These are phyloP conservation scores for Thalassoma bifasciatum DNA, from an alignment of 2,113 vertebrate genomes.

Conservation along the genomic window DNA sequence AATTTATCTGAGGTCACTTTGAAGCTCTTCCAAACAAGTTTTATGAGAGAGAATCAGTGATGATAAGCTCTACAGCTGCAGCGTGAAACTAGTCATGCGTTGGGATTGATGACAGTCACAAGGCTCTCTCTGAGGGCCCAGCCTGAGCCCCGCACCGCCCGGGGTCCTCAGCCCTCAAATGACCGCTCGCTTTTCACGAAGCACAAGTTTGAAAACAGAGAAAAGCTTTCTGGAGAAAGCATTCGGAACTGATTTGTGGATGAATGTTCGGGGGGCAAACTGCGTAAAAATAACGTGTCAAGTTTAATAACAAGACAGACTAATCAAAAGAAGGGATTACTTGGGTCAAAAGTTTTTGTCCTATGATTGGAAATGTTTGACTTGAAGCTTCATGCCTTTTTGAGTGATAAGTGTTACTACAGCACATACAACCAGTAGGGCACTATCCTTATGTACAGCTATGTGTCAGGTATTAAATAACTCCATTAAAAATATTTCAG, in stretches of 20 bases:
- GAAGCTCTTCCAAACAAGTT: not conserved
- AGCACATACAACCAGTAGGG: not conserved
- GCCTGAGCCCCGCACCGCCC: constrained; percentile 3
- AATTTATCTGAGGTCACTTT: not conserved
- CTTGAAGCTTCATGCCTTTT: not conserved
- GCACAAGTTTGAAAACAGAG: constrained; percentile 24
- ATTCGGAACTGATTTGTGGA: constrained; percentile 2
- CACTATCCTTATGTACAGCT: not conserved
- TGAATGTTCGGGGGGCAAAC: constrained; percentile 1
- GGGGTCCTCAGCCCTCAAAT: constrained; percentile 15
- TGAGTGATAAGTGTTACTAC: not conserved
- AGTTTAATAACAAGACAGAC: not conserved
- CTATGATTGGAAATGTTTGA: not conserved
- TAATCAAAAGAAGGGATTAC: not conserved
- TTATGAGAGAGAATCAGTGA: not conserved
- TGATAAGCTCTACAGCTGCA: not conserved
- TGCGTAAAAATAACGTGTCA: constrained; percentile 9
- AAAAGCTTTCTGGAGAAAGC: constrained; percentile 7
- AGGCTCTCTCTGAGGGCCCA: constrained; percentile 13
- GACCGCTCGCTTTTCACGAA: not conserved
- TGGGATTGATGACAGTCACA: constrained; percentile 43
- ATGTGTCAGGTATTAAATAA: not conserved
- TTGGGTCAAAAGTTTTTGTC: not conserved
- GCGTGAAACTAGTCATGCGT: constrained; percentile 41
- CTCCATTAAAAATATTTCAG: not conserved